Base-by-base conservation (phyloP, 2,797 vertebrate genomes). In the Alcedo quadribrachys region DNA sequence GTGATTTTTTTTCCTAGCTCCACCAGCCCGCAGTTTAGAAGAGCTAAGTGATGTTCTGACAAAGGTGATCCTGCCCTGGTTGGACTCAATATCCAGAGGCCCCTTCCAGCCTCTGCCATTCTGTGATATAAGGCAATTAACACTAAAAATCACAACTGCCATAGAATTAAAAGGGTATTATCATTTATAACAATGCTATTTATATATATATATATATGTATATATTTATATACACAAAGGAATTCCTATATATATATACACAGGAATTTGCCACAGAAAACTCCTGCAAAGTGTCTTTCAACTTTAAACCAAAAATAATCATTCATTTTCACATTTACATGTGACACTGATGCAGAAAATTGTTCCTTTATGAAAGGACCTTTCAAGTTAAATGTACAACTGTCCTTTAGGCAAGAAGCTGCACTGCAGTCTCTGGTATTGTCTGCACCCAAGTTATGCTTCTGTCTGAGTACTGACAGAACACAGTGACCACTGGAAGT, bases 391-490 rank as follows among this genome's bases (percentile, higher is more conserved):
- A 58, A 71, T 24, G 50, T 20, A 75, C 24, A 45, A 60, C 50
- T 69, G 82, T 32, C 42, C 67, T 57, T 77, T 40, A 78, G 4
- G 24, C 57, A 77, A 70, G 61, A 65, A 90, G 43, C 37, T 71
- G 46, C 51, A 73, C 30, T 63, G 73, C 81, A 89, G 92, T 90
- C 63, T 65, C 37, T 85, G 81, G 85, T 74, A 94, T 89, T 81
- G 78, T 60, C 2, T 83, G 70, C 54, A 90, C 78, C 51, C 81
- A 28, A 92, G 50, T 79, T 77, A 70, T 27, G 58, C 68, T 95
- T 70, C 42, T 78, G 85, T 68, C 69, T 76, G 73, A 87, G 43
- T 71, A 71, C 79, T 93, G 83, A 60, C n/a, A 83, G 61, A 92
- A 90, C 24, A 15, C 24, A 15, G 25, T 71, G 45, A 89, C 33